Conservation (phyloP, 2,113 vertebrate species). For the Apteryx owenii region DNA sequence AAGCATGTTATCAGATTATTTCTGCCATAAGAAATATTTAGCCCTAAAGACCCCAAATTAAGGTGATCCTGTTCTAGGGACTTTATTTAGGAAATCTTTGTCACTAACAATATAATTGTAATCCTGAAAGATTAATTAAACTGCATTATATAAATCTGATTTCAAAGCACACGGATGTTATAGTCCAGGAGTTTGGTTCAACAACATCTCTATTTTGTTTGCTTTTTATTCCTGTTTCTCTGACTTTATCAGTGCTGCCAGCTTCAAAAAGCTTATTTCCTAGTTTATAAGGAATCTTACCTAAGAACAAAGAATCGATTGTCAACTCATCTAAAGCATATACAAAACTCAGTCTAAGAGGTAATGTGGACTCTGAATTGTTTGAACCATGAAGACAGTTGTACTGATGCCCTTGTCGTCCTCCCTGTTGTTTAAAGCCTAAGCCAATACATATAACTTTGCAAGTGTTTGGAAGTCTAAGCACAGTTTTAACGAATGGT, state of each 20-base stretch:
- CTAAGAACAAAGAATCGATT: neutral
- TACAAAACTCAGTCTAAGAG: neutral
- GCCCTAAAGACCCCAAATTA: neutral
- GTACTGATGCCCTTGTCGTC: neutral
- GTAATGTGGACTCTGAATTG: neutral
- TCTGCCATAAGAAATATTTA: neutral
- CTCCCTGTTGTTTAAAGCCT: neutral
- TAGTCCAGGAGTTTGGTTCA: neutral
- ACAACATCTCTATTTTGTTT: neutral
- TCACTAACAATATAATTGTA: neutral
- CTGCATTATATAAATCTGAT: neutral
- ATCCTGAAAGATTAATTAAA: neutral
- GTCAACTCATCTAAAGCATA: neutral
- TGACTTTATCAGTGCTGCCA: neutral
- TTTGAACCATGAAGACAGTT: neutral
- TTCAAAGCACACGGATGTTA: neutral
- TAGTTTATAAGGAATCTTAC: neutral
- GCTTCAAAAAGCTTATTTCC: neutral
- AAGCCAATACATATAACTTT: neutral
- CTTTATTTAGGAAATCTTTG: neutral
- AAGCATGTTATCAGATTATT: neutral
- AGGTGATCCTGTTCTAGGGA: neutral
- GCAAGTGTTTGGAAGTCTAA: neutral
- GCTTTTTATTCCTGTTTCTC: neutral
- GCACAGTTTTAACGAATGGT: neutral